Percentiles rank a stretch among this genome's conserved stretches.
These are phyloP conservation scores for Porites evermanni DNA, from an alignment of 92 coral and sea anemone species.

Conservation along the genomic window DNA sequence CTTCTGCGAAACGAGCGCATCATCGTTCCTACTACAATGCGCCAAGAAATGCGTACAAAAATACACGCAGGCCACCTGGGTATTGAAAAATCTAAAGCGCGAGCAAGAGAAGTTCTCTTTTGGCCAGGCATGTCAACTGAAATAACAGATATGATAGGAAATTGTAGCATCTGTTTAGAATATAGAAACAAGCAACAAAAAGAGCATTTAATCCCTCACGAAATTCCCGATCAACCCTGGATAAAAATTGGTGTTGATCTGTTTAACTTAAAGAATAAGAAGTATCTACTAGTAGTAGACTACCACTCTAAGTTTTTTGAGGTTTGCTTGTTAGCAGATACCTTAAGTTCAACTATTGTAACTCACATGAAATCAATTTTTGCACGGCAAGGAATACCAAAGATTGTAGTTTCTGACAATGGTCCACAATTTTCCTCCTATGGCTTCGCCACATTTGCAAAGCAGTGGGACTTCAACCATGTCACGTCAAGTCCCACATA, in stretches of 20 bases:
- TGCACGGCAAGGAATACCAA: conserved; percentile 3
- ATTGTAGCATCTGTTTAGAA: conserved; percentile 29
- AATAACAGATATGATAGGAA: conserved; percentile 29
- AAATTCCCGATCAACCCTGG: neutral
- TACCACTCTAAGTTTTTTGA: too few species aligned
- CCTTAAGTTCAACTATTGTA: conserved; percentile 30
- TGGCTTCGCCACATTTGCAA: conserved; percentile 20
- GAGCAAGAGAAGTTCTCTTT: conserved; percentile 30
- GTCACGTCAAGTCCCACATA: conserved; percentile 32
- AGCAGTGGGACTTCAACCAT: conserved; percentile 38
- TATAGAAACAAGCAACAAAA: conserved; percentile 4
- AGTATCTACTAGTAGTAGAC: too few species aligned
- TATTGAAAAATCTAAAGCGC: conserved; percentile 32
- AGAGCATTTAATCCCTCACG: conserved; percentile 4
- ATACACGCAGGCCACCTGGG: conserved; percentile 52
- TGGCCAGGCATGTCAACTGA: conserved; percentile 43
- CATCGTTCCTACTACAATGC: too few species aligned
- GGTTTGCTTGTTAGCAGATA: conserved; percentile 3
- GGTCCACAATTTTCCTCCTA: conserved; percentile 24
- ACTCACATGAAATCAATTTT: conserved; percentile 21
- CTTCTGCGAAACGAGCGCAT: too few species aligned
- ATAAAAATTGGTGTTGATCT: too few species aligned
- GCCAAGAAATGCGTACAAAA: neutral
- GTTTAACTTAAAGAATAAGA: too few species aligned
- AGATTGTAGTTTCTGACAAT: conserved; percentile 10